A percentile compares a stretch with the other conserved stretches of the same genome.
Conservation (phyloP, 1,140 invertebrate genomes). For the Euglossa dilemma region DNA sequence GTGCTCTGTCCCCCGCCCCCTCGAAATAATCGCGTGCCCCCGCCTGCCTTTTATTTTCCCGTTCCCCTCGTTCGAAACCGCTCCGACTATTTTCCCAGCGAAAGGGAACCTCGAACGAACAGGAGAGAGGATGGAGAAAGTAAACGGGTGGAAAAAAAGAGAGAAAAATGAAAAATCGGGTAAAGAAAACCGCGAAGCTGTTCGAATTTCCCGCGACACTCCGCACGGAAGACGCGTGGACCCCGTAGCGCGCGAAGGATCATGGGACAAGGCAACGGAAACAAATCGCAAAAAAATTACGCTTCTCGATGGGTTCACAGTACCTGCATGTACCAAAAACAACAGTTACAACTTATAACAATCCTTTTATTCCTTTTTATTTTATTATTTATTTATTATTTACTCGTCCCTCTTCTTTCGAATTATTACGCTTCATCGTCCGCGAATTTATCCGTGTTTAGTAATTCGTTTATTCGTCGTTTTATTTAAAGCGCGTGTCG, state of each 20-base stretch:
- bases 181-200: not conserved
- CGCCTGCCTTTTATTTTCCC: not conserved
- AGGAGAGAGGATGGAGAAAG: not conserved
- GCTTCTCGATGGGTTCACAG: conserved; percentile 24
- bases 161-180: not conserved
- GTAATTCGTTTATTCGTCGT: too few species aligned
- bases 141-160: too few species aligned
- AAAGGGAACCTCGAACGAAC: not conserved
- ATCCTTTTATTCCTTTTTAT: conserved; percentile 60
- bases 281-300: too few species aligned
- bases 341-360: conserved; percentile 70
- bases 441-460: too few species aligned
- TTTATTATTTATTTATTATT: conserved; percentile 43
- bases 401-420: conserved; percentile 17
- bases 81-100: not conserved
- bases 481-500: conserved; percentile 49
- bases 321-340: conserved; percentile 67
- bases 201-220: not conserved
- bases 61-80: conserved; percentile 2
- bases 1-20: not conserved
- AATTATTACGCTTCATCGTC: conserved; percentile 37
- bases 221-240: not conserved
- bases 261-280: conserved; percentile 39
- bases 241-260: conserved; percentile 12
- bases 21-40: conserved; percentile 12